Conservation (phyloP, 2,888 invertebrate genomes). For the Epistrophe eligans region DNA sequence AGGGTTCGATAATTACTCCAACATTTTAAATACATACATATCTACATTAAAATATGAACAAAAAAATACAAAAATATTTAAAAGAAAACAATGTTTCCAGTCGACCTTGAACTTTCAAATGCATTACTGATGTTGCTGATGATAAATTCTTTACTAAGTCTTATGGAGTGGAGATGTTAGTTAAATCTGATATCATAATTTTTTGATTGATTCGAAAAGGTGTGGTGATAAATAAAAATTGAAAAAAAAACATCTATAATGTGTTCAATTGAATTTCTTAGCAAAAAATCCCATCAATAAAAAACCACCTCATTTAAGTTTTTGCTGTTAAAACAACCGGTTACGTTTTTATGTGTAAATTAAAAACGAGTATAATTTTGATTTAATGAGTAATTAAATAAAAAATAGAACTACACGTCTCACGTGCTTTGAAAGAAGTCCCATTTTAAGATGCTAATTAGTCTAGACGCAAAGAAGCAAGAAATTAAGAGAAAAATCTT, state of each 20-base stretch:
- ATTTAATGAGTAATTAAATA: background rate
- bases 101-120: constrained; percentile 62
- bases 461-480: background rate
- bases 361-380: background rate
- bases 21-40: constrained; percentile 19
- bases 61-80: background rate
- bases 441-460: background rate
- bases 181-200: constrained; percentile 2
- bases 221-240: background rate
- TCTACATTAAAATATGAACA: background rate
- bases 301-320: background rate
- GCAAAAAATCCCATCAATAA: background rate
- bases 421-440: background rate
- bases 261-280: background rate
- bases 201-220: constrained; percentile 7
- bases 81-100: constrained; percentile 15
- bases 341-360: background rate
- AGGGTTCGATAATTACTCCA: constrained; percentile 57
- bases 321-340: background rate
- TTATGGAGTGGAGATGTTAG: background rate
- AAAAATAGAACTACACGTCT: background rate
- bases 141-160: constrained; percentile 35
- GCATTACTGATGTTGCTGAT: constrained; percentile 24
- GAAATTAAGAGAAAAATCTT: background rate
- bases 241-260: background rate